These are phyloP conservation scores for Flexamia atlantica DNA, from an alignment of 2,888 invertebrate species.

Conservation along the genomic window DNA sequence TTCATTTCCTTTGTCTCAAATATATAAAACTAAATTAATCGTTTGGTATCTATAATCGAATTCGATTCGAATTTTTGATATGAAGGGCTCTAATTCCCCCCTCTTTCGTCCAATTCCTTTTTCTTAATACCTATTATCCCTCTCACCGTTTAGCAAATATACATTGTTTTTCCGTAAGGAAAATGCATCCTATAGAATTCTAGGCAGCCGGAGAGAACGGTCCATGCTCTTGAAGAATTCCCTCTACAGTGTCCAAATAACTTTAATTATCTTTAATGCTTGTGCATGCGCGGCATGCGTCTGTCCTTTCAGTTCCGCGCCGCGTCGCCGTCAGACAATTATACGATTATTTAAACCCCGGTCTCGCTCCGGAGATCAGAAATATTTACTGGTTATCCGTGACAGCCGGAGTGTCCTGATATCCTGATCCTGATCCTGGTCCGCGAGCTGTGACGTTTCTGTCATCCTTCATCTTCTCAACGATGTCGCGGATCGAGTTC, in stretches of 20 bases:
- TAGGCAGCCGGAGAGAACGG: not conserved
- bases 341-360: not conserved
- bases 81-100: no score
- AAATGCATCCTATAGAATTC: not conserved
- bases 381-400: not conserved
- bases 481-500: not conserved
- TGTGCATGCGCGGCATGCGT: not conserved
- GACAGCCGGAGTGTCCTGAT: not conserved
- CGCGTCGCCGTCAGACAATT: not conserved
- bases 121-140: no score
- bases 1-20: no score
- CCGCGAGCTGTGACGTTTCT: not conserved
- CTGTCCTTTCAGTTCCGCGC: not conserved
- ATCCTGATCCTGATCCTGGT: not conserved
- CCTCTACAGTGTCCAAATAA: not conserved
- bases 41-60: no score
- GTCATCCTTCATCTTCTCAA: not conserved
- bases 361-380: not conserved
- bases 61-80: no score
- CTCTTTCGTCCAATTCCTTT: no score
- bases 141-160: no score
- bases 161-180: no score
- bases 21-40: no score
- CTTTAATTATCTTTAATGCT: not conserved
- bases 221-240: not conserved